Conservation (phyloP, 2,797 vertebrate genomes). For the Chaenodraco wilsoni region DNA sequence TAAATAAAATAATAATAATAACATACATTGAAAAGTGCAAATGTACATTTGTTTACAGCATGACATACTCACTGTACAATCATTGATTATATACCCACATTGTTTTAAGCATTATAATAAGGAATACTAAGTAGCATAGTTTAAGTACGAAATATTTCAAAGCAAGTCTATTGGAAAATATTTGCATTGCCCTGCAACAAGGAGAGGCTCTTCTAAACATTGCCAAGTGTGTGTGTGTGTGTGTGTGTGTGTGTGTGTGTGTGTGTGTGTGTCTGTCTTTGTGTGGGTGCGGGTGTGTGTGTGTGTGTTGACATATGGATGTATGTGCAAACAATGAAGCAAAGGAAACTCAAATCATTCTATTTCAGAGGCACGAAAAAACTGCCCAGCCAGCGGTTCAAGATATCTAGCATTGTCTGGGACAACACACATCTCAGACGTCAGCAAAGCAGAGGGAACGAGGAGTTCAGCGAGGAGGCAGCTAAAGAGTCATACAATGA, state of each 20-base stretch:
- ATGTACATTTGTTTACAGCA: conserved; percentile 85
- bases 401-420: conserved; percentile 77
- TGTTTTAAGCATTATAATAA: conserved; percentile 83
- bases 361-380: conserved; percentile 76
- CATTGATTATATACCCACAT: conserved; percentile 83
- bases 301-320: conserved; percentile 59
- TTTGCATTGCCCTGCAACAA: conserved; percentile 83
- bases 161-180: conserved; percentile 81
- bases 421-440: conserved; percentile 74
- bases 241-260: conserved; percentile 30
- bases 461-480: conserved; percentile 48
- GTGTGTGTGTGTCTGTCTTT: conserved; percentile 3
- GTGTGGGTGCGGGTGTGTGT: conserved; percentile 19
- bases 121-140: conserved; percentile 85
- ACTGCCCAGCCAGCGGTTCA: conserved; percentile 78
- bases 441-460: conserved; percentile 71
- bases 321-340: conserved; percentile 76
- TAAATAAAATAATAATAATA: conserved; percentile 66
- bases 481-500: conserved; percentile 60
- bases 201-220: conserved; percentile 75
- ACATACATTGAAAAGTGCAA: conserved; percentile 83
- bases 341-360: conserved; percentile 73
- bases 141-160: conserved; percentile 82
- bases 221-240: conserved; percentile 31
- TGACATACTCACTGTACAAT: conserved; percentile 86